Evolutionary conservation across 2,888 invertebrate genomes (phyloP).

Genomic region (Dolichomitus sp.): DNA sequence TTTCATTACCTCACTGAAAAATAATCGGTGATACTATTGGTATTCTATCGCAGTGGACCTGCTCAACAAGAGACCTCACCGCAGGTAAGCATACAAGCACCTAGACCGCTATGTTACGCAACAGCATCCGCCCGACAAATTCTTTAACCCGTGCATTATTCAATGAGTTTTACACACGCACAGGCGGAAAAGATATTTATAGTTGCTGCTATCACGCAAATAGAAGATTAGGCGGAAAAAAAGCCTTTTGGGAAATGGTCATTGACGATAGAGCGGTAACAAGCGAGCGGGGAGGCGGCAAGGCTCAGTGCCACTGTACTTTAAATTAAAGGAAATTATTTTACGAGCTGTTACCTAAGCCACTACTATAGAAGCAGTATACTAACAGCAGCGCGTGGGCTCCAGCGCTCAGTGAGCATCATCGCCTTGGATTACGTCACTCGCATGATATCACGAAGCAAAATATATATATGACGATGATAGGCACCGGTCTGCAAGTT

Average conservation of each 20-base stretch:
- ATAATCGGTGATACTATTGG: neutral
- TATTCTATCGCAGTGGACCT: neutral
- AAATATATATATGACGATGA: conserved; percentile 71
- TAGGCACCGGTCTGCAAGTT: conserved; percentile 5
- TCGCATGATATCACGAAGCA: conserved; percentile 81
- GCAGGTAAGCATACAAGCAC: conserved; percentile 26
- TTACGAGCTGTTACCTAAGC: conserved; percentile 63
- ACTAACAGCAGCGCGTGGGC: conserved; percentile 53
- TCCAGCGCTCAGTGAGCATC: conserved; percentile 60
- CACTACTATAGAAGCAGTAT: conserved; percentile 30
- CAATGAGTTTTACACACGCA: conserved; percentile 23
- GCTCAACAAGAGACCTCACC: conserved; percentile 16
- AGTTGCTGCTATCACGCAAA: conserved; percentile 26
- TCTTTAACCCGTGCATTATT: conserved; percentile 34
- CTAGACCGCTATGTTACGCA: conserved; percentile 43
- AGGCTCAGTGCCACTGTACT: conserved; percentile 43
- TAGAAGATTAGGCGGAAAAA: conserved; percentile 29
- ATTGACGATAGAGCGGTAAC: neutral
- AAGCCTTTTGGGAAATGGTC: neutral
- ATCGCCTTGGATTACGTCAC: conserved; percentile 79
- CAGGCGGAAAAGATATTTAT: conserved; percentile 42
- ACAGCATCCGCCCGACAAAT: conserved; percentile 45
- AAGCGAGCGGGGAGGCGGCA: neutral
- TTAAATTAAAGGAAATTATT: conserved; percentile 58
- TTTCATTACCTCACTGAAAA: neutral